phyloP scores from a whole-genome alignment of 2,888 invertebrate species.

The Camponotus fellah region DNA sequence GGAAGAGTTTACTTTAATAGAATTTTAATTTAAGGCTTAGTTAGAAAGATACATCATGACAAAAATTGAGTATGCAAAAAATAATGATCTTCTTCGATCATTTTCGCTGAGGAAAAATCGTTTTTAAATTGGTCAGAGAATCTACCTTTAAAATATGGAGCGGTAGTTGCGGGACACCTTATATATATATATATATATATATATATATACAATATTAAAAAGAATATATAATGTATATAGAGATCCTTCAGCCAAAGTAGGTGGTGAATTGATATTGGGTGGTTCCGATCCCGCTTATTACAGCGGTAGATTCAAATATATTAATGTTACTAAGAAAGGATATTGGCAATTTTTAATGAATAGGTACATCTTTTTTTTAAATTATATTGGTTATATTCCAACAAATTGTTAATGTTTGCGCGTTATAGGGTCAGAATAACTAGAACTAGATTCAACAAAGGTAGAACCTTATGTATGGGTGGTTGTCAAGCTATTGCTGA shows the following conservation, averaged over 20 bases:
- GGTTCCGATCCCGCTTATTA: constrained; percentile 98
- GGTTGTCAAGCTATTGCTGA: constrained; percentile 98
- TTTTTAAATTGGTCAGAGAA: no score
- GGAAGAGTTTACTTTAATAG: no score
- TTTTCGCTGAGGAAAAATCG: no score
- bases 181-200: neutral
- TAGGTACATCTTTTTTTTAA: constrained; percentile 83
- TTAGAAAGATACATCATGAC: no score
- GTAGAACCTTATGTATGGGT: constrained; percentile 89
- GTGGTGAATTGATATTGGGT: constrained; percentile 97
- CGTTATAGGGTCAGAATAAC: constrained; percentile 86
- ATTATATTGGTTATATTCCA: constrained; percentile 72
- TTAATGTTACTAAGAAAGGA: constrained; percentile 93
- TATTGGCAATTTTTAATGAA: constrained; percentile 99
- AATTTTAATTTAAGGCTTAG: no score
- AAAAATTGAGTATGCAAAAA: no score
- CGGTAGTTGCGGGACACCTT: no score
- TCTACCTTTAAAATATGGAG: no score
- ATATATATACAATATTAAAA: neutral
- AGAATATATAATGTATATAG: constrained; percentile 85
- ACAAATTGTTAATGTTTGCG: constrained; percentile 11
- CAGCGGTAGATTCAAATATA: constrained; percentile 95
- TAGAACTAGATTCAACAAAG: neutral
- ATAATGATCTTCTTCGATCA: no score
- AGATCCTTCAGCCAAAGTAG: constrained; percentile 91